Evolutionary conservation across 2,888 invertebrate genomes (phyloP), one percentile per base, ranked within the genome.

Genomic region (Odontocerum albicorne): DNA sequence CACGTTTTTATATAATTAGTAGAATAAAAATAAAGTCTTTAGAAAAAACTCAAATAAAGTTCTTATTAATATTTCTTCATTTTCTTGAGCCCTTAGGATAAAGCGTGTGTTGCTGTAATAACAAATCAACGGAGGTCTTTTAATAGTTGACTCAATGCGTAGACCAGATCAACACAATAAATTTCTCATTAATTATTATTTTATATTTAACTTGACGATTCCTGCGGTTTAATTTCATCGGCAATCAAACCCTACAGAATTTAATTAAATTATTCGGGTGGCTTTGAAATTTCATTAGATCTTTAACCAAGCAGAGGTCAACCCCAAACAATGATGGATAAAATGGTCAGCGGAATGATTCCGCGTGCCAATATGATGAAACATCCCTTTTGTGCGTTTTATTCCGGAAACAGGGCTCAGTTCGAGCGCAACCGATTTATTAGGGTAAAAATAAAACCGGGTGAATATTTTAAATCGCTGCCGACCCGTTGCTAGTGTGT

Each of bases 391-490:
- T 35, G 38, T 51, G 50, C 57, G 57, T 57, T 60, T 57, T 57
- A 54, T 57, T 60, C 49, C 43, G 49, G 52, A 60, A 47, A 32
- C 56, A 53, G 35, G 39, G 53, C 49, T 52, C 39, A 45, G 49
- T 54, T 40, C 42, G 55, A 39, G 51, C 40, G 32, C 36, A 46
- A 32, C 47, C 57, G 49, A 60, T 60, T 60, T 60, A 60, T 60
- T 52, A 44, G 57, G 59, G 53, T 42, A 46, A 57, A 57, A 57
- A 57, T 43, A 49, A 55, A 50, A 43, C 36, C 55, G 51, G 60
- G 60, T 60, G 60, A 54, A 60, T 60, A 60, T 57, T 60, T 60
- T 60, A 60, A 57, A 57, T 55, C 46, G 44, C 47, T 54, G 40
- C 47, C n/a, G n/a, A n/a, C 46, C 45, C 21, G 44, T 22, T 27